A percentile compares a stretch with the other conserved stretches of the same genome.
Conservation (phyloP, 2,797 vertebrate genomes). For the Phyllotis vaccarum region DNA sequence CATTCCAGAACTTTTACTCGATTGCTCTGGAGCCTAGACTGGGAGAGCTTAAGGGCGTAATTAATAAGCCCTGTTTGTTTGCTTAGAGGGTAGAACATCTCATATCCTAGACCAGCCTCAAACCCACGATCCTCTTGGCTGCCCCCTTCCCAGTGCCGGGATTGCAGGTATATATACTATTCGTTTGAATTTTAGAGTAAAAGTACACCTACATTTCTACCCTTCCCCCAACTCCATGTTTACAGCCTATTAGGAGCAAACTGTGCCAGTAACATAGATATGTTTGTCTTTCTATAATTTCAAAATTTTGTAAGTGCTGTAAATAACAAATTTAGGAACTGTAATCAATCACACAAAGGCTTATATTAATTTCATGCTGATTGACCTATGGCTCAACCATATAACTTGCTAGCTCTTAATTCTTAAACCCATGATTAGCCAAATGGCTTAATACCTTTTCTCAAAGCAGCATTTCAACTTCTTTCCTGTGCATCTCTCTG, state of each 20-base stretch:
- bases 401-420: too few relatives aligned
- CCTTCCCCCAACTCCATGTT: not conserved
- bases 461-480: too few relatives aligned
- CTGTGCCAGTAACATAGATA: not conserved
- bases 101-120: not conserved
- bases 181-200: slow-evolving; percentile 50
- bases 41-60: not conserved
- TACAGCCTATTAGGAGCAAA: not conserved
- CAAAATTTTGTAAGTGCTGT: not conserved
- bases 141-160: not conserved
- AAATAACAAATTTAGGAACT: not conserved
- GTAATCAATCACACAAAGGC: too few relatives aligned
- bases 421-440: too few relatives aligned
- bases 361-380: too few relatives aligned
- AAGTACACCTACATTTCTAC: not conserved
- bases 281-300: not conserved
- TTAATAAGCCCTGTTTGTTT: slow-evolving; percentile 36
- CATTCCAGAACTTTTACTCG: not conserved
- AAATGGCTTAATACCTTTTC: too few relatives aligned
- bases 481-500: too few relatives aligned
- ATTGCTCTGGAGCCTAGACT: not conserved
- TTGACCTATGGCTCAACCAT: too few relatives aligned
- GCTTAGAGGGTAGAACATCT: not conserved
- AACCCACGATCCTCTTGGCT: not conserved
- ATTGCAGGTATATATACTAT: not conserved